Evolutionary conservation across 1,140 invertebrate genomes (phyloP).

Genomic region (Luehdorfia chinensis): DNA sequence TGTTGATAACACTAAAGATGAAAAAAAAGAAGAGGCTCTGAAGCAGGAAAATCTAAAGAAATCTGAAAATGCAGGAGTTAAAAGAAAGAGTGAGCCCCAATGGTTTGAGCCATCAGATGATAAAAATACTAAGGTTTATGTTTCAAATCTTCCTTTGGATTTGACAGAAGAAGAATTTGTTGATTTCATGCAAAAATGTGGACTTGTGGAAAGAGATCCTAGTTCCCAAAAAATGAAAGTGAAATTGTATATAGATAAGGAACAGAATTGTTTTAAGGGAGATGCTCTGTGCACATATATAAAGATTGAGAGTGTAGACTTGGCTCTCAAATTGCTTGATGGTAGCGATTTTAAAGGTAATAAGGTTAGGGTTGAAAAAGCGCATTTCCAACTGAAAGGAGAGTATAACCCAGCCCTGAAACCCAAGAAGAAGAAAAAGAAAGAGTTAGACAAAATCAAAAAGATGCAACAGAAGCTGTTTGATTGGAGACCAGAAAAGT

Average conservation of each 20-base stretch:
- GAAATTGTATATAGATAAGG: conserved; percentile 93
- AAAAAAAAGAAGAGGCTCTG: conserved; percentile 42
- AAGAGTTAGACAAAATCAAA: conserved; percentile 93
- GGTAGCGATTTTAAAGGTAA: conserved; percentile 89
- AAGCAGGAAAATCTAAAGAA: conserved; percentile 42
- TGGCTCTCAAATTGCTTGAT: conserved; percentile 96
- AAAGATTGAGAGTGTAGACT: conserved; percentile 96
- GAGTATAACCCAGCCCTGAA: conserved; percentile 96
- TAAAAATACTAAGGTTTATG: conserved; percentile 98
- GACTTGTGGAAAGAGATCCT: conserved; percentile 94
- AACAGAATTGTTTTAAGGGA: conserved; percentile 93
- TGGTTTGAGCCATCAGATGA: conserved; percentile 97
- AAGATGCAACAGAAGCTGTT: conserved; percentile 97
- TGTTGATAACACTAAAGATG: conserved; percentile 77
- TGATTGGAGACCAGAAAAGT: conserved; percentile 97
- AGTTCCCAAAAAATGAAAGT: conserved; percentile 92
- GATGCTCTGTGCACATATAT: conserved; percentile 98
- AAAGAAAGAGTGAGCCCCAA: conserved; percentile 77
- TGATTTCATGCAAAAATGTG: conserved; percentile 97
- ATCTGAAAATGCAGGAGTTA: conserved; percentile 36
- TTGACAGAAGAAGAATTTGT: conserved; percentile 94
- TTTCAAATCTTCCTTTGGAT: conserved; percentile 93
- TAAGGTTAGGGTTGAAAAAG: conserved; percentile 92
- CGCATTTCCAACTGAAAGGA: conserved; percentile 97
- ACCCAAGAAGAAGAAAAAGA: conserved; percentile 93